Evolutionary conservation across 2,888 invertebrate species (phyloP).

Genomic region (Oeneis ivallda): DNA sequence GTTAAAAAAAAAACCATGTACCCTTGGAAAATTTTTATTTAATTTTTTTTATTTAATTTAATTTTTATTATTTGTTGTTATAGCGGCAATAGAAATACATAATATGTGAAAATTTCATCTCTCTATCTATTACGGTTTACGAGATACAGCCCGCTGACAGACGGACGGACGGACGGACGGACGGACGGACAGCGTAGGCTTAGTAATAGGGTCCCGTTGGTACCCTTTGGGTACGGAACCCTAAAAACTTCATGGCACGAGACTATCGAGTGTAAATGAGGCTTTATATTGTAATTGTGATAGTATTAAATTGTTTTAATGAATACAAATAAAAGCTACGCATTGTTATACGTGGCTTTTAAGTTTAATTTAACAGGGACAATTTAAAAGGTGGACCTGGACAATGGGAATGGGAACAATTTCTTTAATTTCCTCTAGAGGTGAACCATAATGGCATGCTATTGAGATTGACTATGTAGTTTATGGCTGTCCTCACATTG

Average conservation of each 20-base stretch:
- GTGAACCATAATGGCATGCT: constrained; percentile 46
- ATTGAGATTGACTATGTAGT: constrained; percentile 30
- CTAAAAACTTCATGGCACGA: not conserved
- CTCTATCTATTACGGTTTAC: no score
- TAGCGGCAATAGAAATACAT: no score
- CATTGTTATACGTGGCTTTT: constrained; percentile 10
- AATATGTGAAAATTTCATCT: no score
- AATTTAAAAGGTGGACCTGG: constrained; percentile 28
- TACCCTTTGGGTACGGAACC: no score
- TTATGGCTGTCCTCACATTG: not conserved
- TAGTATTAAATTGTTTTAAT: constrained; percentile 16
- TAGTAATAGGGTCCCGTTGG: no score
- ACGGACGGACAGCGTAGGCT: no score
- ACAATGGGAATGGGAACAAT: constrained; percentile 30
- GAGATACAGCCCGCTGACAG: no score
- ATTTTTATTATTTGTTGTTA: no score
- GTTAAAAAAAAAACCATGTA: no score
- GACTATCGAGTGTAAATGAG: not conserved
- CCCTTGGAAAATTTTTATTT: no score
- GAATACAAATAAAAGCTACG: constrained; percentile 17
- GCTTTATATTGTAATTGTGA: not conserved
- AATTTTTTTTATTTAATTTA: no score
- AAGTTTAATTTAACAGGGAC: constrained; percentile 27
- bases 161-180: no score
- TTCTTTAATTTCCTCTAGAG: constrained; percentile 39